These are phyloP conservation scores for Varroa destructor DNA, from an alignment of 1,140 invertebrate genomes.

Conservation along the genomic window DNA sequence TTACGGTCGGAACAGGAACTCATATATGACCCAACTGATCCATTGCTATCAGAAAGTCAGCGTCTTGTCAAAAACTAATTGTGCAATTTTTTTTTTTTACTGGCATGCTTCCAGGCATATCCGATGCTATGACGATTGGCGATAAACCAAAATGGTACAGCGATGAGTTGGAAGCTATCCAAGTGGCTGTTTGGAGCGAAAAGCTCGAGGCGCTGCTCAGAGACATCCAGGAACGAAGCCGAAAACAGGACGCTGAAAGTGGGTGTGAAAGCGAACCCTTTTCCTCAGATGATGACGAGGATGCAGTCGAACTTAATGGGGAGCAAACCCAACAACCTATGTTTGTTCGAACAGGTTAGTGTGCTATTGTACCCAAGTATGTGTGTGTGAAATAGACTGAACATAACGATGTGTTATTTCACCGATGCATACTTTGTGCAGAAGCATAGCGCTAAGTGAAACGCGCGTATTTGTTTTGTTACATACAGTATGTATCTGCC, in stretches of 20 bases:
- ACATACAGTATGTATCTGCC: too few relatives aligned
- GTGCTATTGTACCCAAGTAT: too few relatives aligned
- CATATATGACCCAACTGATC: background rate
- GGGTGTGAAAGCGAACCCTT: slow-evolving; percentile 18
- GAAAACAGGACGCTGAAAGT: slow-evolving; percentile 22
- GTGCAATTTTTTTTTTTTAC: slow-evolving; percentile 48
- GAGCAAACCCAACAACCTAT: slow-evolving; percentile 2
- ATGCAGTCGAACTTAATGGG: background rate
- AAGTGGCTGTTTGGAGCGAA: slow-evolving; percentile 80
- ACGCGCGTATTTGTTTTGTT: too few relatives aligned
- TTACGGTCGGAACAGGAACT: too few relatives aligned
- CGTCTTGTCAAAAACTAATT: slow-evolving; percentile 47
- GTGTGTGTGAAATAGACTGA: too few relatives aligned
- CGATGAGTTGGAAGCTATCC: slow-evolving; percentile 68
- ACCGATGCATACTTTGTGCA: too few relatives aligned
- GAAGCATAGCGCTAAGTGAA: too few relatives aligned
- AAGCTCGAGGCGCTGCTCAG: slow-evolving; percentile 20
- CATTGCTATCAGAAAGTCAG: too few relatives aligned
- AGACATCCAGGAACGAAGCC: slow-evolving; percentile 13
- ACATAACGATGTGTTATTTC: too few relatives aligned
- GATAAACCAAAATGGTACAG: slow-evolving; percentile 91
- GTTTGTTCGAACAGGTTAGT: slow-evolving; percentile 21
- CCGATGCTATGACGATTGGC: slow-evolving; percentile 51
- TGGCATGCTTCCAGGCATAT: background rate
- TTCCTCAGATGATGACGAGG: slow-evolving; percentile 14